Percentiles rank a stretch among this genome's conserved stretches.
These are phyloP conservation scores for Hyles vespertilio DNA, from an alignment of 1,140 invertebrate species.

Conservation along the genomic window DNA sequence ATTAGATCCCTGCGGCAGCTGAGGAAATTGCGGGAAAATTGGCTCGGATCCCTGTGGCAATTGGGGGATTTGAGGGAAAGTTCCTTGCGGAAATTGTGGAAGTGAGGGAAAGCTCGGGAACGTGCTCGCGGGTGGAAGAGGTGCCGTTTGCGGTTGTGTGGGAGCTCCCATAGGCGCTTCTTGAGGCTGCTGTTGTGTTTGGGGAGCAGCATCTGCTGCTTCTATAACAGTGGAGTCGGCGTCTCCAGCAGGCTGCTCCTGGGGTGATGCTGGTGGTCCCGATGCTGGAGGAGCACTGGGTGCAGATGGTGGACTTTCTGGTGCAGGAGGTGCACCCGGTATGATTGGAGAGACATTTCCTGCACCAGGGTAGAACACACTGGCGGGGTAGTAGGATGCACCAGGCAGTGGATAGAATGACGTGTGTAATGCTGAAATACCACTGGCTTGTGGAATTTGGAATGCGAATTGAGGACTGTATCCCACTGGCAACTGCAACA, in stretches of 20 bases:
- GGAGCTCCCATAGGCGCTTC: constrained; percentile 7
- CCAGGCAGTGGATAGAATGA: constrained; percentile 32
- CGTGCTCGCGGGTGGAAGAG: constrained; percentile 12
- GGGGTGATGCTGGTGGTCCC: neutral
- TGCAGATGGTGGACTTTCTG: constrained; percentile 8
- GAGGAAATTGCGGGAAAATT: constrained; percentile 16
- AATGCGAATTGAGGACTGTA: constrained; percentile 46
- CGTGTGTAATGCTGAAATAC: constrained; percentile 25
- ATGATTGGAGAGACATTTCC: constrained; percentile 9
- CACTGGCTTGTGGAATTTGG: constrained; percentile 35
- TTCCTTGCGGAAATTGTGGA: constrained; percentile 20
- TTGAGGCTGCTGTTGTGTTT: constrained; percentile 26
- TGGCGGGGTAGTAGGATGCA: constrained; percentile 35
- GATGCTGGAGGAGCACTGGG: constrained; percentile 17
- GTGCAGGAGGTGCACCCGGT: constrained; percentile 7
- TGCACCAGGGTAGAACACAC: constrained; percentile 29
- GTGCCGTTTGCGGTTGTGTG: constrained; percentile 10
- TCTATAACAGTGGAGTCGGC: constrained; percentile 57
- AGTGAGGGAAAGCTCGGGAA: constrained; percentile 12
- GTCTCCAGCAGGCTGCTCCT: constrained; percentile 40
- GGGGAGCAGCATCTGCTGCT: constrained; percentile 46
- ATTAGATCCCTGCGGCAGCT: constrained; percentile 11
- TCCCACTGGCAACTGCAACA: constrained; percentile 39
- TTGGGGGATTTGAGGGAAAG: constrained; percentile 17
- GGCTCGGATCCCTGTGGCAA: constrained; percentile 17